Percentiles rank a stretch among this genome's conserved stretches.
phyloP scores from a whole-genome alignment of 2,888 invertebrate genomes.

The Erebia palarica region DNA sequence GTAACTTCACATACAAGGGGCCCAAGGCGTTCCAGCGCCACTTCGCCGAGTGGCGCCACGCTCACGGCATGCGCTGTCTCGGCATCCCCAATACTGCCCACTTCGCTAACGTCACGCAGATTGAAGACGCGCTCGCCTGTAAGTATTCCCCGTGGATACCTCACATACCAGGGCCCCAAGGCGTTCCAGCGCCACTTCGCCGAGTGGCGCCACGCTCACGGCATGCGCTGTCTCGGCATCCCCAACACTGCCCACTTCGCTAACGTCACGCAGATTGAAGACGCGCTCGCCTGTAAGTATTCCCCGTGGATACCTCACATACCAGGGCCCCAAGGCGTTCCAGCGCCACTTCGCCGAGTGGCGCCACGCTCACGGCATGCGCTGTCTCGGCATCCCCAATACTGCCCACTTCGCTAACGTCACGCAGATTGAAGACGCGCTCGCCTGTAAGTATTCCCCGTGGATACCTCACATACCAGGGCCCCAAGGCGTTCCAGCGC shows the following conservation, averaged over 20 bases:
- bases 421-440: slow-evolving; percentile 98
- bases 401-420: slow-evolving; percentile 99
- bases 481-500: slow-evolving; percentile 99
- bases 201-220: slow-evolving; percentile 94
- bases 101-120: slow-evolving; percentile 99
- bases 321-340: slow-evolving; percentile 99
- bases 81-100: slow-evolving; percentile 99
- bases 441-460: slow-evolving; percentile 87
- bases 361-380: slow-evolving; percentile 96
- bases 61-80: slow-evolving; percentile 98
- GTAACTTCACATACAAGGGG: slow-evolving; percentile 98
- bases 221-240: slow-evolving; percentile 99
- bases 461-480: slow-evolving; percentile 92
- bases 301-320: slow-evolving; percentile 84
- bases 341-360: slow-evolving; percentile 99
- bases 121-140: slow-evolving; percentile 97
- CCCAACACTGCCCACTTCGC: slow-evolving; percentile 99
- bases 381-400: slow-evolving; percentile 99
- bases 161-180: slow-evolving; percentile 98
- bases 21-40: slow-evolving; percentile 99
- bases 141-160: slow-evolving; percentile 77
- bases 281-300: slow-evolving; percentile 93
- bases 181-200: slow-evolving; percentile 99
- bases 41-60: slow-evolving; percentile 96
- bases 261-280: slow-evolving; percentile 99